Conservation (phyloP, 2,113 vertebrate genomes). For the Neopipo cinnamomea region DNA sequence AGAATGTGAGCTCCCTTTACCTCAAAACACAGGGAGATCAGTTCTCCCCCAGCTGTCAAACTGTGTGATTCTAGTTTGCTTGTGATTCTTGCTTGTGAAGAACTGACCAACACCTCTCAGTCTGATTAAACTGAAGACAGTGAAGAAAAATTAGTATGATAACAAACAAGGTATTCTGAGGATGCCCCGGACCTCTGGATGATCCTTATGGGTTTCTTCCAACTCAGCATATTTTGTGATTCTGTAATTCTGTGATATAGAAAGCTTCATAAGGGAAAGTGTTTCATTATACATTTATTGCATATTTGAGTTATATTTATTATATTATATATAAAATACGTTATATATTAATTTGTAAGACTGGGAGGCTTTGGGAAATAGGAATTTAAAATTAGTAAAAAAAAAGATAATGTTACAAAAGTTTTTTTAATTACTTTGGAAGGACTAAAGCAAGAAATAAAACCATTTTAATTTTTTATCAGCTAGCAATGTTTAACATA, state of each 20-base stretch:
- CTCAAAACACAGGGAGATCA: background rate
- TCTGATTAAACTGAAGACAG: background rate
- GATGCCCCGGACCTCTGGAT: background rate
- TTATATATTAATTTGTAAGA: background rate
- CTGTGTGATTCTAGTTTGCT: background rate
- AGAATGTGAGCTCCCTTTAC: background rate
- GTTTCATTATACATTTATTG: background rate
- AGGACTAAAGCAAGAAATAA: background rate
- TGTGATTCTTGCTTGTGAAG: background rate
- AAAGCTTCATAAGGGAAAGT: background rate
- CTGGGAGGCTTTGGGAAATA: background rate
- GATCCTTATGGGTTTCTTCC: background rate
- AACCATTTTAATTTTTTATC: background rate
- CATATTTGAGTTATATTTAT: background rate
- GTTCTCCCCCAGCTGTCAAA: rapidly evolving
- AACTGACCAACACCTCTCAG: background rate
- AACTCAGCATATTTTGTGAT: background rate
- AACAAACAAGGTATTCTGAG: background rate
- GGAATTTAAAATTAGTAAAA: background rate
- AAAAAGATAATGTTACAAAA: background rate
- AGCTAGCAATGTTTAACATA: background rate
- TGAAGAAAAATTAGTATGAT: background rate
- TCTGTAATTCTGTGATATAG: background rate
- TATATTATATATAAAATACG: background rate
- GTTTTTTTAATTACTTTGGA: background rate